Evolutionary conservation across 1,140 invertebrate species (phyloP), one percentile per base, ranked within the genome.

Genomic region (Tenebrio molitor): DNA sequence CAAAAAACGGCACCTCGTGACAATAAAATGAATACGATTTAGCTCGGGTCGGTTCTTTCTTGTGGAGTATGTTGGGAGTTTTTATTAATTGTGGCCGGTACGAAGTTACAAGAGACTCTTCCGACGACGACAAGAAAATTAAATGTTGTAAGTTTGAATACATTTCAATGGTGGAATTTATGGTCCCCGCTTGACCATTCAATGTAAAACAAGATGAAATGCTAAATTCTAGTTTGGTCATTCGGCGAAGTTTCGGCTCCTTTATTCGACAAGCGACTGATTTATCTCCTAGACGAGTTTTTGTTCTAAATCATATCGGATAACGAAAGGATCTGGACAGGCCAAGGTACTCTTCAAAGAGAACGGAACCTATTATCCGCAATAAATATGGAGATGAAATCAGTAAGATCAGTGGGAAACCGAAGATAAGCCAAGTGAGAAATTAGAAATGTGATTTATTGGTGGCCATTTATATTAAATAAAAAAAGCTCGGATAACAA

Each of bases 121-220:
- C 29, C 29, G 29, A 33, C 29, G 29, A 33, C 29, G 39, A 42
- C 19, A 66, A 66, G 36, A 41, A 66, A 66, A 41, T 44, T 44
- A 66, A 66, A 66, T 42, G 36, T 8, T 14, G 19, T n/a, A 25
- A 66, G 14, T 41, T 44, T 42, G 64, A 65, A 46, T 63, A 63
- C 16, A 34, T 25, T 76, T 74, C 76, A 67, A 74, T 74, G 63
- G 44, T 15, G 23, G 62, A 69, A 79, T 79, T 79, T 79, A 79
- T 78, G 73, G 72, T 29, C 50, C 71, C 50, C 34, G 64, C 15
- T 53, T 14, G 34, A 67, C 76, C 72, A 79, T 79, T 79, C 78
- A 79, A 79, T 79, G 78, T 79, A 79, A 79, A 79, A 79, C 78
- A 78, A 78, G 78, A 78, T 68, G 72, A 79, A 77, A 79, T 74